Evolutionary conservation across 2,888 invertebrate species (phyloP).

Genomic region (Tetragnatha montana): DNA sequence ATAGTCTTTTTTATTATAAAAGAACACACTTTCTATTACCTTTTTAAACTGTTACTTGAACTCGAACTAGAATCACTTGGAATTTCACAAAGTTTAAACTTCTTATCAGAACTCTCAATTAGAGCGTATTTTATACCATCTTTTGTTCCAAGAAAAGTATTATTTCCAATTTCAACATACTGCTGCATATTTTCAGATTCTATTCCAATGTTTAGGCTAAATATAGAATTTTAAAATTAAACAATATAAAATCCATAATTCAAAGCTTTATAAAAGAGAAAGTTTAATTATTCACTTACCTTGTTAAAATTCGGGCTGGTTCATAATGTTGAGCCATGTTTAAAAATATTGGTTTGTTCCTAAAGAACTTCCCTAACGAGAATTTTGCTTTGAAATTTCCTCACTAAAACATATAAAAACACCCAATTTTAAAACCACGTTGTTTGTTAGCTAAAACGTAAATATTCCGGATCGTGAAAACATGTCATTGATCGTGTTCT

Average conservation of each 20-base stretch:
- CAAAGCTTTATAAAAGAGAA: background rate
- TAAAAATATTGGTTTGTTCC: background rate
- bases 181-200: constrained; percentile 39
- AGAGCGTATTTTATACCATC: constrained; percentile 64
- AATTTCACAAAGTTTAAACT: constrained; percentile 53
- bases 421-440: background rate
- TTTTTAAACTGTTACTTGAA: constrained; percentile 12
- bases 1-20: background rate
- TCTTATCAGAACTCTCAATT: constrained; percentile 43
- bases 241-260: background rate
- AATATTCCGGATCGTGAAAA: background rate
- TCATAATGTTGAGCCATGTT: constrained; percentile 24
- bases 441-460: background rate
- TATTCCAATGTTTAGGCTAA: background rate
- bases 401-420: background rate
- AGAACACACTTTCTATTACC: constrained; percentile 7
- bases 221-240: background rate
- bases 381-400: background rate
- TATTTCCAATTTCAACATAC: constrained; percentile 56
- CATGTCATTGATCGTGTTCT: background rate
- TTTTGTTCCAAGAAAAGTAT: constrained; percentile 58
- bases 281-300: constrained; percentile 1
- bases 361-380: background rate
- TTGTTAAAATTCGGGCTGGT: constrained; percentile 20
- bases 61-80: constrained; percentile 1